These are phyloP conservation scores for Axinella damicornis DNA, from an alignment of 37 sponge, comb jelly and placozoan genomes.

Conservation along the genomic window DNA sequence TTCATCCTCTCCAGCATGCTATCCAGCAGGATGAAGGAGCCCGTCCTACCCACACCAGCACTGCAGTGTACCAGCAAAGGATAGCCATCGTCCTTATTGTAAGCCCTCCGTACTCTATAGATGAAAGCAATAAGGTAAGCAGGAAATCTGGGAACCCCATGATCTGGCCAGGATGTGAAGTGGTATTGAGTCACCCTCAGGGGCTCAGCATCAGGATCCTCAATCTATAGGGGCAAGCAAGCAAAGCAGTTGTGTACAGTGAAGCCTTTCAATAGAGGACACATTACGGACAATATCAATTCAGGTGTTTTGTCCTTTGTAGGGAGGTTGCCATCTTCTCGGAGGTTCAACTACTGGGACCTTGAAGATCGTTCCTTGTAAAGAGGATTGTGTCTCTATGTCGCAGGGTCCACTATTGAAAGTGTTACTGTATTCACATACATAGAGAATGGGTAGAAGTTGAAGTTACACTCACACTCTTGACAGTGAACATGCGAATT, in stretches of 20 bases:
- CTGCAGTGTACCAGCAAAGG: constrained; percentile 91
- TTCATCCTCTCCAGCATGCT: constrained; percentile 74
- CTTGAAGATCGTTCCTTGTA: no score
- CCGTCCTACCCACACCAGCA: constrained; percentile 90
- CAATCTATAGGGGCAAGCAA: constrained; percentile 10
- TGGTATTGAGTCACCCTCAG: constrained; percentile 71
- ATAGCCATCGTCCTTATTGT: constrained; percentile 38
- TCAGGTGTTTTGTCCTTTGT: no score
- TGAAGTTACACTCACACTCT: constrained; percentile 40
- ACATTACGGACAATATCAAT: no score
- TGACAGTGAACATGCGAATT: constrained; percentile 60
- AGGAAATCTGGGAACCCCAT: constrained; percentile 88
- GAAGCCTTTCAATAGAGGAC: no score
- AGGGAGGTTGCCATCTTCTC: no score
- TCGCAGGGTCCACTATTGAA: no score
- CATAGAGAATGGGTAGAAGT: no score
- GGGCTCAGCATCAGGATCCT: background rate
- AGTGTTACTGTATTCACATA: no score
- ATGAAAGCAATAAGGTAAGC: constrained; percentile 82
- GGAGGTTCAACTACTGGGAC: no score
- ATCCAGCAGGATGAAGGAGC: constrained; percentile 83
- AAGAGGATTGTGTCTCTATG: no score
- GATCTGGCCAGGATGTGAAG: constrained; percentile 77
- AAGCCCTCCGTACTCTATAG: constrained; percentile 57
- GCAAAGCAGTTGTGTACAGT: no score